These are phyloP conservation scores for Pterostichus niger DNA, from an alignment of 2,888 invertebrate species.

Conservation along the genomic window DNA sequence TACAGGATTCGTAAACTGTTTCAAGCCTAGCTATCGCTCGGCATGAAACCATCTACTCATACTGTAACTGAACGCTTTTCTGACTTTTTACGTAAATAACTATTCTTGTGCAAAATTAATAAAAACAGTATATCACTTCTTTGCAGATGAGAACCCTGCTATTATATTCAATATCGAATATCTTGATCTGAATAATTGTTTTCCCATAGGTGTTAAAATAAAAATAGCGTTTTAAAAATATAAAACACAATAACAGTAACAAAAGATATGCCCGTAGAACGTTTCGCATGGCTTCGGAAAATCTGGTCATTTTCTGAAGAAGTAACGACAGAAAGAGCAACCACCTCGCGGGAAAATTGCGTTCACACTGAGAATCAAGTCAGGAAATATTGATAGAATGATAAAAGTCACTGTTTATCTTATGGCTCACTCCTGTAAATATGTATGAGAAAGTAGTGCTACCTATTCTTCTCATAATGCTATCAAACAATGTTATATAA, in stretches of 20 bases:
- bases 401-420: slow-evolving; percentile 60
- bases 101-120: too few species aligned
- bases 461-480: slow-evolving; percentile 53
- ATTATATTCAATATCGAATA: too few species aligned
- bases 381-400: slow-evolving; percentile 63
- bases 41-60: too few species aligned
- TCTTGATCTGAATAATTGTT: background rate
- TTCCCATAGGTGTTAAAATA: slow-evolving; percentile 36
- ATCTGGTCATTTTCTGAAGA: slow-evolving; percentile 11
- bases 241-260: slow-evolving; percentile 40
- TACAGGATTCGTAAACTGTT: too few species aligned
- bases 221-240: slow-evolving; percentile 43
- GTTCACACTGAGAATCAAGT: slow-evolving; percentile 11
- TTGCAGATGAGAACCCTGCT: too few species aligned
- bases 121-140: too few species aligned
- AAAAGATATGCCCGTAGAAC: slow-evolving; percentile 31
- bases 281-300: slow-evolving; percentile 4
- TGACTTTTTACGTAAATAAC: too few species aligned
- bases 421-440: slow-evolving; percentile 45
- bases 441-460: slow-evolving; percentile 54
- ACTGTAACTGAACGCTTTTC: too few species aligned
- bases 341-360: slow-evolving; percentile 36
- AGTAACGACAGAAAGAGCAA: slow-evolving; percentile 7
- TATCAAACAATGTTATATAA: slow-evolving; percentile 29
- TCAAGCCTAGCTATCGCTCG: too few species aligned